phyloP scores from a whole-genome alignment of 2,888 invertebrate genomes.

The Spicauda simplicius region DNA sequence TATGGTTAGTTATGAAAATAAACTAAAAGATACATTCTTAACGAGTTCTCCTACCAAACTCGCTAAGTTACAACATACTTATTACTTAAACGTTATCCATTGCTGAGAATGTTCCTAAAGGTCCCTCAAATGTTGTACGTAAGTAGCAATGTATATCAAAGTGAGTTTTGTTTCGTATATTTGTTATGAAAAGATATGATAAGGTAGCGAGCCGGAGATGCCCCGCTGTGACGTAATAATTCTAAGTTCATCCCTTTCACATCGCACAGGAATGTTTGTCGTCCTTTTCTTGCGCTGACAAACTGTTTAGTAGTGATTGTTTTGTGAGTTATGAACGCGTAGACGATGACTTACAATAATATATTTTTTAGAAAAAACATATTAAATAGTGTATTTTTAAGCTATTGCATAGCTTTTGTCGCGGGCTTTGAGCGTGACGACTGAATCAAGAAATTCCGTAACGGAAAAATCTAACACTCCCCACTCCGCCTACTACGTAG shows the following conservation, averaged over 20 bases:
- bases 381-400: too few species aligned
- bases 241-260: conserved; percentile 77
- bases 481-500: too few species aligned
- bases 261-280: conserved; percentile 72
- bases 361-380: too few species aligned
- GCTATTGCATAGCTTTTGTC: too few species aligned
- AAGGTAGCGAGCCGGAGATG: conserved; percentile 64
- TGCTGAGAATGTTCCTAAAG: conserved; percentile 40
- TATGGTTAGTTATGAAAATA: conserved; percentile 83
- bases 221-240: conserved; percentile 83
- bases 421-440: too few species aligned
- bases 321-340: conserved; percentile 46
- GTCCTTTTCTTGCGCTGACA: conserved; percentile 76
- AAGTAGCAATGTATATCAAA: conserved; percentile 48
- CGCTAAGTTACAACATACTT: conserved; percentile 13
- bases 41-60: conserved; percentile 66
- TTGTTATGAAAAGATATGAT: conserved; percentile 48
- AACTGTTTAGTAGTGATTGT: conserved; percentile 79
- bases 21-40: conserved; percentile 75
- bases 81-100: conserved; percentile 45
- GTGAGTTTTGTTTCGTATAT: conserved; percentile 18
- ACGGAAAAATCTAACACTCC: too few species aligned
- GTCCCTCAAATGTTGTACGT: conserved; percentile 19
- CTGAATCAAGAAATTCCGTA: too few species aligned
- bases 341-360: conserved; percentile 9